A percentile compares a stretch with the other conserved stretches of the same genome.
Evolutionary conservation across 2,797 vertebrate genomes (phyloP).

Genomic region (Ambastaia sidthimunki): DNA sequence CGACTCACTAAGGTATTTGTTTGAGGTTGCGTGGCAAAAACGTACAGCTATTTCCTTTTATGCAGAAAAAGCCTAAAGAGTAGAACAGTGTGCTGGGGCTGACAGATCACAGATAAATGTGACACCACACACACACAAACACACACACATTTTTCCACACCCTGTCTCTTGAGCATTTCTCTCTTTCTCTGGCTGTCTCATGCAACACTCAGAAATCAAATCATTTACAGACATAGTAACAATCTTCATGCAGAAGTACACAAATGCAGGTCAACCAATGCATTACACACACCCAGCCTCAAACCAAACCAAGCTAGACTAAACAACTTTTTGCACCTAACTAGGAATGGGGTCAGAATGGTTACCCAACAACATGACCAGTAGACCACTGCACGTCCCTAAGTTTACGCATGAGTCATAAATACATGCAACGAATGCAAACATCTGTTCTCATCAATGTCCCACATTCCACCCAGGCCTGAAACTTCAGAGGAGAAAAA

Average conservation of each 20-base stretch:
- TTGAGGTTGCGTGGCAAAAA: neutral
- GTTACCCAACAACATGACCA: neutral
- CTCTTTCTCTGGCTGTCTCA: neutral
- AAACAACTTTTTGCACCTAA: no score
- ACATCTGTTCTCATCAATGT: conserved; percentile 1
- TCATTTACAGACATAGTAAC: neutral
- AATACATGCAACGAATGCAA: neutral
- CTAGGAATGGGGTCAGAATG: neutral
- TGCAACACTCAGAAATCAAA: conserved; percentile 2
- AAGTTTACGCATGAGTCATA: neutral
- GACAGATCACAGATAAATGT: conserved; percentile 38
- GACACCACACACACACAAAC: conserved; percentile 10
- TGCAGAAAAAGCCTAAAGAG: conserved; percentile 9
- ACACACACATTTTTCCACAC: conserved; percentile 32
- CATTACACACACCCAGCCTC: neutral
- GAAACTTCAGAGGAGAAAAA: neutral
- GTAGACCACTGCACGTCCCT: neutral
- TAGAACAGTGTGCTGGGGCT: conserved; percentile 9
- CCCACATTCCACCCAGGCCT: neutral
- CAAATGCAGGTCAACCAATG: neutral
- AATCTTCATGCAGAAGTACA: neutral
- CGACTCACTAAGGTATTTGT: neutral
- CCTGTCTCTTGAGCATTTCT: conserved; percentile 30
- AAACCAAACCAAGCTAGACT: neutral
- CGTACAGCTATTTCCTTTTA: conserved; percentile 11